phyloP scores from a whole-genome alignment of 2,797 vertebrate genomes.

The Micromesistius poutassou region DNA sequence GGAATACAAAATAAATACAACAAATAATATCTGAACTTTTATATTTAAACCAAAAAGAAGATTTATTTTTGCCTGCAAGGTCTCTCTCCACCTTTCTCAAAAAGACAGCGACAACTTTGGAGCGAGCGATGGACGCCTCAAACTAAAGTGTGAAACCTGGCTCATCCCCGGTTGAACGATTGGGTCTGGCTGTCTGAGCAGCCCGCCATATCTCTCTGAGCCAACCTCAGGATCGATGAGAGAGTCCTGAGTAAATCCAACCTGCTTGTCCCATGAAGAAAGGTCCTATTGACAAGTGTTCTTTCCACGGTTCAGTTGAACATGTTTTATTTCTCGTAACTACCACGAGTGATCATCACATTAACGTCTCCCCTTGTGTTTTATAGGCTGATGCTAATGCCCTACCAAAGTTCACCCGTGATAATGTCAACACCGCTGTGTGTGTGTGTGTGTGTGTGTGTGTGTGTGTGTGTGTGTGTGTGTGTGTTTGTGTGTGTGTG shows the following conservation, averaged over 20 bases:
- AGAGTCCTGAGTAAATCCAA: not conserved
- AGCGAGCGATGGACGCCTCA: not conserved
- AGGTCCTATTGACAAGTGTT: not conserved
- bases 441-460: constrained; percentile 27
- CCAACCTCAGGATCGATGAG: not conserved
- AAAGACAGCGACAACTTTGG: not conserved
- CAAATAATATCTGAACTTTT: not conserved
- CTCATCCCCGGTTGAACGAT: not conserved
- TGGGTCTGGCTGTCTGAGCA: not conserved
- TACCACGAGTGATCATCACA: not conserved
- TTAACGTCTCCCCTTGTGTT: not conserved
- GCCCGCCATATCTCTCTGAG: not conserved
- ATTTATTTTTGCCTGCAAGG: not conserved
- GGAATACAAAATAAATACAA: not conserved
- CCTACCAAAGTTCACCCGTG: constrained; percentile 11
- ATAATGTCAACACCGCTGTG: constrained; percentile 26
- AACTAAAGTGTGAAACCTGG: not conserved
- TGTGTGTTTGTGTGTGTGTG: not conserved
- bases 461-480: not conserved
- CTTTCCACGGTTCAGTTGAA: not conserved
- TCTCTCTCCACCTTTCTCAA: not conserved
- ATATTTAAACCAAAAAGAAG: not conserved
- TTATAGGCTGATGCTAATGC: constrained; percentile 12
- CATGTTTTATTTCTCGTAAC: not conserved
- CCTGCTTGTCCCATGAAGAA: not conserved